Base-by-base conservation (phyloP, 2,888 invertebrate species). In the Poecilus cupreus region DNA sequence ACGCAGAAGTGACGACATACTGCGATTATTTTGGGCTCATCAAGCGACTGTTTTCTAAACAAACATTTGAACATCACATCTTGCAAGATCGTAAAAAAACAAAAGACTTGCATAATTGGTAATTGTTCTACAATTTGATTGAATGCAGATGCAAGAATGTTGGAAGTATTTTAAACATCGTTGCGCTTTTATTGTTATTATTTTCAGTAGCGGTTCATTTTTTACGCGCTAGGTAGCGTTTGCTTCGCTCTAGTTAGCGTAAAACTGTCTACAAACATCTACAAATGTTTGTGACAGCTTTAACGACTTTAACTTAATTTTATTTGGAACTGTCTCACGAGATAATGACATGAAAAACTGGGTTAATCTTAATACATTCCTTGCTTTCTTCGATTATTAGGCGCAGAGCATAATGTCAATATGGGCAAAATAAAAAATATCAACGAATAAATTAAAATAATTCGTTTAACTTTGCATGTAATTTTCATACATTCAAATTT, bases 221-320 rank as follows among this genome's bases (percentile, higher is more conserved):
- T 74, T 74, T 74, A 5, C 74, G 18, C 16, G 51, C 51, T 49
- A 51, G 26, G 49, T 32, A 51, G 39, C 26, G 20, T 13, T 43
- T 51, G 74, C 26, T 74, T 6, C 74, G 74, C 74, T 74, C 74
- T 74, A 51, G 26, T 74, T 74, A 16, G 49, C 51, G 51, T 51
- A 26, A 74, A 74, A 43, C 74, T 74, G 49, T 60, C 60, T 13
- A 22, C 4, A 54, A 54, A 43, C n/a, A 10, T 13, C 3, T 43
- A 43, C 43, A 43, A 43, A 51, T 51, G 51, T 18, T 51, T 51
- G 18, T 16, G 51, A 51, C 51, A 18, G 0, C 10, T 13, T 18
- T 51, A 51, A 51, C 51, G 51, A 18, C 16, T 46, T 46, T 49
- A 8, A 49, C 13, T 49, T 49, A 49, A 49, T 49, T 49, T 51